These are phyloP conservation scores for Hesperophylax magnus DNA, from an alignment of 1,140 invertebrate genomes.

Conservation along the genomic window DNA sequence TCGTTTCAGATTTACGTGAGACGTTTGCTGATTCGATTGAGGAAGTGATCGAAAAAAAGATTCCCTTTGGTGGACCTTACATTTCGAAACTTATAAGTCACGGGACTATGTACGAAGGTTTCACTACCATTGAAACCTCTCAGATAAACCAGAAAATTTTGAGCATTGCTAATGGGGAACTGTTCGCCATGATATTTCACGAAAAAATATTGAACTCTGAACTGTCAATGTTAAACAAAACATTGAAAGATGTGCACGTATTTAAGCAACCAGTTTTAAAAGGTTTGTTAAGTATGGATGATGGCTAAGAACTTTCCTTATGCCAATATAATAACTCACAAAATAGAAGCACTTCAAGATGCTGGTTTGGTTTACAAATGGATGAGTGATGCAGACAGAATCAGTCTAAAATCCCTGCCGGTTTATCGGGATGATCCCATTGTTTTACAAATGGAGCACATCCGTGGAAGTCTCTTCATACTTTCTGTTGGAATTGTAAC, in stretches of 20 bases:
- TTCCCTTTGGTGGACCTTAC: neutral
- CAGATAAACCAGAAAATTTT: neutral
- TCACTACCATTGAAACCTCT: neutral
- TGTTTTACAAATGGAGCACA: slow-evolving; percentile 20
- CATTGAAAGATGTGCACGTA: neutral
- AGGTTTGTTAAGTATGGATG: neutral
- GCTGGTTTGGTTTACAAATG: slow-evolving; percentile 12
- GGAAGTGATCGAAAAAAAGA: neutral
- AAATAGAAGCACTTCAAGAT: neutral
- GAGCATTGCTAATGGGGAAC: neutral
- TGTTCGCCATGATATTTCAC: neutral
- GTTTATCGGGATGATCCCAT: neutral
- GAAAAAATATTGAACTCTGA: neutral
- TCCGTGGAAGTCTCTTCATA: slow-evolving; percentile 5
- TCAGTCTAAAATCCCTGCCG: neutral
- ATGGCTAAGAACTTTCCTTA: slow-evolving; percentile 19
- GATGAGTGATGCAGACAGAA: neutral
- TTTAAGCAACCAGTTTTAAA: neutral
- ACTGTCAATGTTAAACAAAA: neutral
- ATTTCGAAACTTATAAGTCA: neutral
- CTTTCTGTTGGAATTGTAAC: neutral
- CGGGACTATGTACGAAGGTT: neutral
- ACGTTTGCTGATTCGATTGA: neutral
- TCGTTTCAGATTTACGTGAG: slow-evolving; percentile 1
- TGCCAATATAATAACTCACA: neutral